Conservation (phyloP, 2,888 invertebrate genomes). For the Scrobipalpa atriplicella region DNA sequence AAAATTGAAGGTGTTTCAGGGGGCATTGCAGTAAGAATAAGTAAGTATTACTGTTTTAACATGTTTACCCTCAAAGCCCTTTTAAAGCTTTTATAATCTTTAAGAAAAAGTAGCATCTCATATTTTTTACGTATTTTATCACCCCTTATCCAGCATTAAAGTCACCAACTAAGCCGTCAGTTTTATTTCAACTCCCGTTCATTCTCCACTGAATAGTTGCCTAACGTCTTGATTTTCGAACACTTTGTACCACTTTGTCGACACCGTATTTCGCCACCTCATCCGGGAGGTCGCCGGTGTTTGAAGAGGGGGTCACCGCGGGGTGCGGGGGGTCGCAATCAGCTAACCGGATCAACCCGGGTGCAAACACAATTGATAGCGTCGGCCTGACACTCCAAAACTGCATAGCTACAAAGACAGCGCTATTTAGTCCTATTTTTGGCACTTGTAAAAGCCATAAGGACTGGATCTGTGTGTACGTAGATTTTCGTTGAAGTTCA, state of each 20-base stretch:
- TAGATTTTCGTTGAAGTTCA: neutral
- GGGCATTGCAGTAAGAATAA: no score
- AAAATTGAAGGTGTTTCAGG: no score
- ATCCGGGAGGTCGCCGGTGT: constrained; percentile 42
- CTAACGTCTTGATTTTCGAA: constrained; percentile 15
- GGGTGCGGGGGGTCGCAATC: constrained; percentile 63
- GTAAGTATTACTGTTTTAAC: no score
- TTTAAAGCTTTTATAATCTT: no score
- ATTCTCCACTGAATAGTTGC: neutral
- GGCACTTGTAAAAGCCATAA: neutral
- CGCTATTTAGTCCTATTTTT: constrained; percentile 15
- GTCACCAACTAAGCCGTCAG: no score
- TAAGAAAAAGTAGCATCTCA: no score
- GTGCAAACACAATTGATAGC: constrained; percentile 74
- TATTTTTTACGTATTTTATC: no score
- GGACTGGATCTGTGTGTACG: neutral
- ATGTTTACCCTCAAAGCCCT: no score
- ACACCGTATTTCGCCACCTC: constrained; percentile 1
- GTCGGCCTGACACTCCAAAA: constrained; percentile 28
- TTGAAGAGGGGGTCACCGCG: constrained; percentile 70
- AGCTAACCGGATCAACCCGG: constrained; percentile 75
- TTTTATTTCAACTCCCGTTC: no score
- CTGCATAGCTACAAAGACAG: constrained; percentile 8
- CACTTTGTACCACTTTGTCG: constrained; percentile 15
- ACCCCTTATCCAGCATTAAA: no score